Percentiles rank a stretch among this genome's conserved stretches.
These are phyloP conservation scores for Lytechinus pictus DNA, from an alignment of 35 echinoderm and acorn worm genomes.

Conservation along the genomic window DNA sequence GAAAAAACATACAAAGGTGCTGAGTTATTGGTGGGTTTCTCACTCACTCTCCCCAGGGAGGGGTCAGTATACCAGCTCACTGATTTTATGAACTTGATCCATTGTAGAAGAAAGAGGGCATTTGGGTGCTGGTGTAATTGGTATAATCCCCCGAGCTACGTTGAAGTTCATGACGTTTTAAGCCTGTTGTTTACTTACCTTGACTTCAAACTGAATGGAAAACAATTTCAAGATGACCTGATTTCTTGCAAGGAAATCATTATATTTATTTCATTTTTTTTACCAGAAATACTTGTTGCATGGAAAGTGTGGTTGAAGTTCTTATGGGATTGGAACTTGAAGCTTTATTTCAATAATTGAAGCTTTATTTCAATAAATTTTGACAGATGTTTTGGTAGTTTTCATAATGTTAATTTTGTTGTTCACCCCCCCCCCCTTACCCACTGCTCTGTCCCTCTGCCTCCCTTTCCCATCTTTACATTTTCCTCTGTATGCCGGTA, in stretches of 20 bases:
- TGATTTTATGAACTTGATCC: background rate
- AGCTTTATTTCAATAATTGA: background rate
- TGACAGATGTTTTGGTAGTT: background rate
- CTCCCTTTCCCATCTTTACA: background rate
- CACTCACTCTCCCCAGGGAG: background rate
- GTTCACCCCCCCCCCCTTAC: background rate
- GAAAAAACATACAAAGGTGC: constrained; percentile 37
- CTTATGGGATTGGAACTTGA: background rate
- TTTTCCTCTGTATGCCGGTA: background rate
- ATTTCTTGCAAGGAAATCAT: background rate
- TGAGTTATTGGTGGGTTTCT: constrained; percentile 29
- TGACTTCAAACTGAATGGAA: background rate
- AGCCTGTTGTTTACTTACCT: background rate
- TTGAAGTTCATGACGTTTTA: constrained; percentile 9
- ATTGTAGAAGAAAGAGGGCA: background rate
- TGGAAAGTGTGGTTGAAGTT: background rate
- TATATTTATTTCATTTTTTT: background rate
- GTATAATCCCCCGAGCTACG: background rate
- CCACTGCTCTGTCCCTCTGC: too few species aligned
- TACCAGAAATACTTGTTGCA: background rate
- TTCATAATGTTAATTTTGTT: background rate
- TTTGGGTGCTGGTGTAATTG: background rate
- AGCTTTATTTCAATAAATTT: background rate
- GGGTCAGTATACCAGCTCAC: background rate
- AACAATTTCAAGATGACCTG: constrained; percentile 3